Evolutionary conservation across 2,888 invertebrate species (phyloP).

Genomic region (Neuroscelio doddi): DNA sequence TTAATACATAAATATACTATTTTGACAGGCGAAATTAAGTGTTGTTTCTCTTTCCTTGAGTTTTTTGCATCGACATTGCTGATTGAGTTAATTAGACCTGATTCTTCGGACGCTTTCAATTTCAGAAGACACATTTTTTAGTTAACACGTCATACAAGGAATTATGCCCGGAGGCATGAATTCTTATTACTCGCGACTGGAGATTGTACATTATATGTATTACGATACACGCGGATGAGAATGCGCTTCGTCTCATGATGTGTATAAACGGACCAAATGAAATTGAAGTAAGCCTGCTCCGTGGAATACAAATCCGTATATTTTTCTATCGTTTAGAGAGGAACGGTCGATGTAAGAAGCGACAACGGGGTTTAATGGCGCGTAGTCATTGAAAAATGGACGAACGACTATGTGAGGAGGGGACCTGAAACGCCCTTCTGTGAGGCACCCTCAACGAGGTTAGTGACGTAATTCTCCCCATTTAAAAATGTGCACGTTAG

Average conservation of each 20-base stretch:
- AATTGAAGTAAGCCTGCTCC: slow-evolving; percentile 7
- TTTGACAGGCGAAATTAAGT: background rate
- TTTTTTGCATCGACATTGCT: background rate
- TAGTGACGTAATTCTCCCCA: slow-evolving; percentile 31
- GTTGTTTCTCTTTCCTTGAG: background rate
- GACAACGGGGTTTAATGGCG: slow-evolving; percentile 36
- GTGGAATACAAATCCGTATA: slow-evolving; percentile 8
- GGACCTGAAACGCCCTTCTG: slow-evolving; percentile 38
- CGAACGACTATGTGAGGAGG: slow-evolving; percentile 34
- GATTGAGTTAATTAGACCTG: background rate
- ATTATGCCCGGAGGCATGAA: background rate
- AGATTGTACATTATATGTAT: background rate
- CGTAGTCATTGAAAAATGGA: slow-evolving; percentile 43
- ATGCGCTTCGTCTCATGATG: slow-evolving; percentile 8
- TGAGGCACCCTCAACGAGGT: slow-evolving; percentile 37
- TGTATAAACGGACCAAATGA: slow-evolving; percentile 13
- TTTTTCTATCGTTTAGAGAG: slow-evolving; percentile 12
- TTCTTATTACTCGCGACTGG: background rate
- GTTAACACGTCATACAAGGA: background rate
- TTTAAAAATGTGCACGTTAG: slow-evolving; percentile 18
- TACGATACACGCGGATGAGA: slow-evolving; percentile 1
- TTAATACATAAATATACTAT: too few relatives aligned
- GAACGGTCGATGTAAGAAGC: slow-evolving; percentile 18
- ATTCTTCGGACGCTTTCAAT: background rate
- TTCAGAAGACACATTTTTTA: background rate